These are phyloP conservation scores for Drosophila affinis DNA, from an alignment of 2,888 invertebrate genomes.

Conservation along the genomic window DNA sequence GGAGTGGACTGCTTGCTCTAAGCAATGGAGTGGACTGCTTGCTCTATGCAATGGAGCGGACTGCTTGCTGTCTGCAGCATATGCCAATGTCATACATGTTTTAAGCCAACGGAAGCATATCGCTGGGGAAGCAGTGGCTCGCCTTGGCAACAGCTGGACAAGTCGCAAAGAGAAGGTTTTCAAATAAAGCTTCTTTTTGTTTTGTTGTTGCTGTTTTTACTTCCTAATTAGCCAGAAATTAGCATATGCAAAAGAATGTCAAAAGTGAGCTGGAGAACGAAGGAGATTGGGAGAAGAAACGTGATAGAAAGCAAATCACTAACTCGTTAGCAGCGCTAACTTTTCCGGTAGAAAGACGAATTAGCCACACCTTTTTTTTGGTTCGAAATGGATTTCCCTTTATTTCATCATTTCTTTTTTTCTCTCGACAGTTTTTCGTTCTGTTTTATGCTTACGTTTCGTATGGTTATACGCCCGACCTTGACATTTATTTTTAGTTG, in stretches of 20 bases:
- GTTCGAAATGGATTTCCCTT: constrained; percentile 2
- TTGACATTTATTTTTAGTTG: constrained; percentile 82
- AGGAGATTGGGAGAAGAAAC: not conserved
- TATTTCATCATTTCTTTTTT: constrained; percentile 4
- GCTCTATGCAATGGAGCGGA: no score
- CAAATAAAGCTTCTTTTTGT: not conserved
- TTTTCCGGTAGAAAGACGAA: constrained; percentile 35
- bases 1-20: no score
- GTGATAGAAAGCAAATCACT: not conserved
- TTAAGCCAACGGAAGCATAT: not conserved
- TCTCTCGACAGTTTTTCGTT: constrained; percentile 18
- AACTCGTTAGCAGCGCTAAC: not conserved
- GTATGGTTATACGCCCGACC: constrained; percentile 62
- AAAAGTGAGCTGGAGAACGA: constrained; percentile 24
- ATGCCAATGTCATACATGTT: not conserved
- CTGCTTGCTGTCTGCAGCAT: not conserved
- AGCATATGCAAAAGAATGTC: constrained; percentile 44
- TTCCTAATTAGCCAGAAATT: constrained; percentile 25
- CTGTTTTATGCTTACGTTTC: constrained; percentile 26
- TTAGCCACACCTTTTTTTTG: constrained; percentile 56
- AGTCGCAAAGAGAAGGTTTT: constrained; percentile 5
- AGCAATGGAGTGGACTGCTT: no score
- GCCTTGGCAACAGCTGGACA: not conserved
- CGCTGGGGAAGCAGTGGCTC: not conserved
- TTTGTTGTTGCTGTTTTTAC: not conserved